Base-by-base conservation (phyloP, 2,888 invertebrate species). In the Amiota communis region DNA sequence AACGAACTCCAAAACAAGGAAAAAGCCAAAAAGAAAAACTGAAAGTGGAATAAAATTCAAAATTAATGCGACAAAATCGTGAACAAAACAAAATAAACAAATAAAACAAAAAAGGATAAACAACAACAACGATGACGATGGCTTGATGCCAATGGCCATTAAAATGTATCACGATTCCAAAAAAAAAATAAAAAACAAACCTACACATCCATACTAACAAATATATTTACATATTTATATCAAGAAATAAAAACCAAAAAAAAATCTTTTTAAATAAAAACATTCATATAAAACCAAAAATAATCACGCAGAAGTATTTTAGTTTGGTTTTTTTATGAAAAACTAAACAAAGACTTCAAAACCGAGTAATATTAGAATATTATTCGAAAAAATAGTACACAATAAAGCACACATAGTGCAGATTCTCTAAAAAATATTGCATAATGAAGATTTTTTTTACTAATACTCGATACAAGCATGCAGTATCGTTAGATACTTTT, bases 221-320 rank as follows among this genome's bases (percentile, higher is more conserved):
- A 51, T 23, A 23, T 23, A 23, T 36, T 0, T 36, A 6, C 36
- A 36, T 36, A 36, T 36, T 36, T 36, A 6, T 36, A 36, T 6
- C 36, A 36, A 36, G 36, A 2, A 36, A 59, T 20, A 59, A 59
- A 59, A 59, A 20, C 20, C 20, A 20, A 59, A 20, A 59, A 59
- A 23, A 23, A 59, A 36, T 6, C 6, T 6, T 36, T 36, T 20
- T 11, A 59, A 15, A 51, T 51, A 51, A 59, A 59, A 17, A 59
- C 20, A n/a, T n/a, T n/a, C n/a, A 59, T 20, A 59, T 36, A 17
- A 59, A 59, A 57, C 57, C 13, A 57, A 59, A 59, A 59, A 59
- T 20, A 59, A 59, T 59, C n/a, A 59, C 20, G 59, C 59, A 59
- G 20, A 59, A 59, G 20, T 59, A 59, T 59, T 59, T 20, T 10